phyloP scores from a whole-genome alignment of 2,113 vertebrate genomes.

The Periophthalmus modestus region DNA sequence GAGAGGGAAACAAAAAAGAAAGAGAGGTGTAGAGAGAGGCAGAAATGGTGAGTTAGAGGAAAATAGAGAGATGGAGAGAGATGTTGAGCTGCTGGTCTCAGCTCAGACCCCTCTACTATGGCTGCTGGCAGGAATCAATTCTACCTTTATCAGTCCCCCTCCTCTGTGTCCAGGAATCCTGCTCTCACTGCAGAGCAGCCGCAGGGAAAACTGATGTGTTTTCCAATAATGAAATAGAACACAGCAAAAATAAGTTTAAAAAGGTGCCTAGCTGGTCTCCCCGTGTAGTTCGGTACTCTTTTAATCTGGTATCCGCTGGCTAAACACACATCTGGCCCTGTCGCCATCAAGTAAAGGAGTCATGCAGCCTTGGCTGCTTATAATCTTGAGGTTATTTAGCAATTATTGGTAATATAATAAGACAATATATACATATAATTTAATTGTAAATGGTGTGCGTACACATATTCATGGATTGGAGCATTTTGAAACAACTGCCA shows the following conservation, averaged over 20 bases:
- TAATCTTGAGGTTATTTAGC: neutral
- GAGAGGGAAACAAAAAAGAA: constrained; percentile 26
- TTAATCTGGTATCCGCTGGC: constrained; percentile 67
- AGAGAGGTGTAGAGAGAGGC: neutral
- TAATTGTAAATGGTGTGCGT: constrained; percentile 7
- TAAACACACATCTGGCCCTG: constrained; percentile 45
- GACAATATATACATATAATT: neutral
- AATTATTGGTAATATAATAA: neutral
- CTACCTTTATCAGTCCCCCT: constrained; percentile 79
- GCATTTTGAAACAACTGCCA: constrained; percentile 61
- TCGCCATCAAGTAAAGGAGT: constrained; percentile 21
- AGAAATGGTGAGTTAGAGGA: neutral
- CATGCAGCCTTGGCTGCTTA: neutral
- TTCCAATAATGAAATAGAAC: constrained; percentile 83
- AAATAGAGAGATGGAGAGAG: constrained; percentile 37
- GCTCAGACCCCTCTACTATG: constrained; percentile 65
- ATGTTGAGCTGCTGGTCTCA: constrained; percentile 76
- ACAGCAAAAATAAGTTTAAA: constrained; percentile 77
- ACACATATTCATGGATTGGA: constrained; percentile 27
- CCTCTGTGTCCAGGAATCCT: constrained; percentile 78
- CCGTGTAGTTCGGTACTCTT: constrained; percentile 53
- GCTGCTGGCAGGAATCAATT: constrained; percentile 79
- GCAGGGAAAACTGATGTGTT: constrained; percentile 73
- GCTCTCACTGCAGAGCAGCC: constrained; percentile 63
- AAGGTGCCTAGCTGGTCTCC: constrained; percentile 66